phyloP scores from a whole-genome alignment of 2,888 invertebrate genomes.

The Brachypalpus laphriformis region DNA sequence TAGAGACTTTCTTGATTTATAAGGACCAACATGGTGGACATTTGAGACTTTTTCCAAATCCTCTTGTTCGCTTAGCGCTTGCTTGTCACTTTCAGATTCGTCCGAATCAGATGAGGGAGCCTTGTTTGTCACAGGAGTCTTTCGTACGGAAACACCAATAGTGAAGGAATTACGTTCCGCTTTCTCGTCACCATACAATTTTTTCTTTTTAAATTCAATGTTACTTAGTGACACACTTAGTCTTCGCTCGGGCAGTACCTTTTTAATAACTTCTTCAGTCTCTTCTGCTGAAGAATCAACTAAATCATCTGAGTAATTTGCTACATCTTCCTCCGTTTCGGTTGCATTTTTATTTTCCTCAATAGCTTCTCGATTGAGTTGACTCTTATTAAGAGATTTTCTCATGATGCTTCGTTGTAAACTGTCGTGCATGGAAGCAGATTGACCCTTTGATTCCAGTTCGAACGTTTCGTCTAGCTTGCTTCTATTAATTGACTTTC shows the following conservation, averaged over 20 bases:
- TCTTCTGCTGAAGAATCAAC: conserved; percentile 22
- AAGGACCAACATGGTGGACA: conserved; percentile 53
- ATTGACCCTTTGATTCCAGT: conserved; percentile 21
- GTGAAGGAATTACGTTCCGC: conserved; percentile 75
- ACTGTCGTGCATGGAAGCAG: conserved; percentile 11
- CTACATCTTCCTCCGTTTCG: background rate
- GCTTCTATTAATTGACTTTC: conserved; percentile 36
- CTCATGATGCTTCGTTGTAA: conserved; percentile 31
- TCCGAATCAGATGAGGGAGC: background rate
- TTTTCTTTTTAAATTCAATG: conserved; percentile 52
- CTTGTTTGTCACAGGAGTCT: background rate
- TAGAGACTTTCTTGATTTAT: conserved; percentile 46
- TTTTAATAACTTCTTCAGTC: background rate
- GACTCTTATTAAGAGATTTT: conserved; percentile 46
- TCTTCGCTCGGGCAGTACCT: conserved; percentile 6
- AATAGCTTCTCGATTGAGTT: background rate
- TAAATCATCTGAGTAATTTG: background rate
- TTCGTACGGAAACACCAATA: conserved; percentile 72
- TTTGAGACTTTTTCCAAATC: conserved; percentile 76
- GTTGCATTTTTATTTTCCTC: background rate
- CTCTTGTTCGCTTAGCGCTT: conserved; percentile 63
- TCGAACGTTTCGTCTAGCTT: conserved; percentile 60
- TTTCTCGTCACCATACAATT: conserved; percentile 1
- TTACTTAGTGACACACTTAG: conserved; percentile 74
- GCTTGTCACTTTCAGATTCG: conserved; percentile 15